A percentile compares a stretch with the other conserved stretches of the same genome.
Conservation (phyloP, 2,113 vertebrate genomes). For the Orthonyx spaldingii region DNA sequence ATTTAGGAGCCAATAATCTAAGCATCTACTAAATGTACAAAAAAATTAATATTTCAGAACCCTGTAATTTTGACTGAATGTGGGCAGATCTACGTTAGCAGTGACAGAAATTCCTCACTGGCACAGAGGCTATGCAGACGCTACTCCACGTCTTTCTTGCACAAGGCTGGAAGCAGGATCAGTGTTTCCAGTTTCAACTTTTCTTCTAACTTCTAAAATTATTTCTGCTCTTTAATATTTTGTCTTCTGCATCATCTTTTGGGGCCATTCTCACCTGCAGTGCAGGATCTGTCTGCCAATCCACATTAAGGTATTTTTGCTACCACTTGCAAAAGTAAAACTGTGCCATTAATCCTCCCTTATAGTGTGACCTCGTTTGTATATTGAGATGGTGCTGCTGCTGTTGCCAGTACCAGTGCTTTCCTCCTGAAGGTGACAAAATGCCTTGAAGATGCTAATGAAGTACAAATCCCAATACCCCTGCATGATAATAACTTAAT, state of each 20-base stretch:
- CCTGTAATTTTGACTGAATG: not conserved
- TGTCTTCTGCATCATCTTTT: not conserved
- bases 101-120: not conserved
- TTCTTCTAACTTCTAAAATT: not conserved
- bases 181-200: not conserved
- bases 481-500: not conserved
- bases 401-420: not conserved
- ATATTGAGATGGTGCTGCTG: not conserved
- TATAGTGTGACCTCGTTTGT: not conserved
- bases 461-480: not conserved
- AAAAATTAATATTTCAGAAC: not conserved
- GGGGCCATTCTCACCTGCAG: not conserved
- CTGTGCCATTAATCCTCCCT: not conserved
- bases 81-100: not conserved
- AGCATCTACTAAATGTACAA: not conserved
- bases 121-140: not conserved
- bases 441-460: constrained; percentile 1
- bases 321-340: not conserved
- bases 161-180: not conserved
- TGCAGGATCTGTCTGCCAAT: not conserved
- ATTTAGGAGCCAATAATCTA: not conserved
- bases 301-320: not conserved
- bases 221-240: not conserved
- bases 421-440: constrained; percentile 13
- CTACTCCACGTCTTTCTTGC: not conserved